Evolutionary conservation across 2,888 invertebrate species (phyloP).

Genomic region (Melangyna quadrimaculata): DNA sequence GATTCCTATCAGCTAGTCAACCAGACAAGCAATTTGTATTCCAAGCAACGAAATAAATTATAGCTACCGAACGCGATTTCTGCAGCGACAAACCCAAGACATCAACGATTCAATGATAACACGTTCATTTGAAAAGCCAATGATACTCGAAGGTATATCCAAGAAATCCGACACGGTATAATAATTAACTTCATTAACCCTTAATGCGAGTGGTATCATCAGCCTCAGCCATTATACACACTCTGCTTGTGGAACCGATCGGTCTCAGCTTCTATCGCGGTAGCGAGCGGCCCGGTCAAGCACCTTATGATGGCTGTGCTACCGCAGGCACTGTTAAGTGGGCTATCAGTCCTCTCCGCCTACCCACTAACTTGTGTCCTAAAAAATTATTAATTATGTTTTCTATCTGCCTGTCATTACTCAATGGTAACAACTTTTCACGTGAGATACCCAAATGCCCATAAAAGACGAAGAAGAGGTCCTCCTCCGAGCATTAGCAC

Average conservation of each 20-base stretch:
- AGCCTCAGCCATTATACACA: slow-evolving; percentile 43
- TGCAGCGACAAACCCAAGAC: slow-evolving; percentile 45
- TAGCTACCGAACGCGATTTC: slow-evolving; percentile 47
- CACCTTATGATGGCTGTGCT: slow-evolving; percentile 35
- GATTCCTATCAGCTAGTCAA: slow-evolving; percentile 61
- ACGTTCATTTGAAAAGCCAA: slow-evolving; percentile 47
- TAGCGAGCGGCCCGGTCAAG: slow-evolving; percentile 47
- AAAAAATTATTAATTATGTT: slow-evolving; percentile 71
- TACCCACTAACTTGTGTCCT: slow-evolving; percentile 55
- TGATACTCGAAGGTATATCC: too few relatives aligned
- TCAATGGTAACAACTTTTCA: slow-evolving; percentile 68
- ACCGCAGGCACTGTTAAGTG: slow-evolving; percentile 31
- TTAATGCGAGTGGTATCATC: slow-evolving; percentile 49
- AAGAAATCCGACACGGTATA: slow-evolving; percentile 64
- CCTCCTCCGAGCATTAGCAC: slow-evolving; percentile 46
- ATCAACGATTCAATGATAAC: slow-evolving; percentile 63
- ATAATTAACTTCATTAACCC: slow-evolving; percentile 72
- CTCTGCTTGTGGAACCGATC: slow-evolving; percentile 14
- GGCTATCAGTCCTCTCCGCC: slow-evolving; percentile 50
- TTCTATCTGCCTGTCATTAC: slow-evolving; percentile 69
- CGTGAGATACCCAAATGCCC: slow-evolving; percentile 69
- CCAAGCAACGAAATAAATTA: slow-evolving; percentile 60
- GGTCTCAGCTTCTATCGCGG: slow-evolving; percentile 23
- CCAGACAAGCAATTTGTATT: slow-evolving; percentile 68
- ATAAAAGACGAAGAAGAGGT: slow-evolving; percentile 40